Percentiles rank a stretch among this genome's conserved stretches.
phyloP scores from a whole-genome alignment of 2,888 invertebrate species.

The Leptarthrus brevirostris region DNA sequence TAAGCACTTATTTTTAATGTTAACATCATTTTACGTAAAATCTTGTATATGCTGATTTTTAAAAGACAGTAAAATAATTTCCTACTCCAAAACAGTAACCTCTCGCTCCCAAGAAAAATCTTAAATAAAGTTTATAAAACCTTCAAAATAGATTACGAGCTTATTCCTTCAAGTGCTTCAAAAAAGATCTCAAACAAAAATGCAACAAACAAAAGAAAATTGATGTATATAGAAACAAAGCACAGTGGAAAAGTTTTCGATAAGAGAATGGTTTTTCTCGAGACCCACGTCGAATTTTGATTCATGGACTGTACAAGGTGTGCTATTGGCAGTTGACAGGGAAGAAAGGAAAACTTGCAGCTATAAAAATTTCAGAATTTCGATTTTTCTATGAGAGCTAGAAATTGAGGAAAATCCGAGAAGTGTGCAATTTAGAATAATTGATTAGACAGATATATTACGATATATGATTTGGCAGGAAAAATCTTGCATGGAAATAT shows the following conservation, averaged over 20 bases:
- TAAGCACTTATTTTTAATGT: no score
- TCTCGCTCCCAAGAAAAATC: no score
- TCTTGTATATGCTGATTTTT: no score
- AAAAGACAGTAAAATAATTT: no score
- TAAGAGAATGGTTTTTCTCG: neutral
- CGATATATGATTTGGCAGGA: neutral
- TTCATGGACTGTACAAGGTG: slow-evolving; percentile 1
- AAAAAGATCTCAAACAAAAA: neutral
- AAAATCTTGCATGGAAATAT: neutral
- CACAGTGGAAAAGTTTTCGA: neutral
- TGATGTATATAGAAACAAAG: neutral
- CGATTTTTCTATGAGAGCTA: neutral
- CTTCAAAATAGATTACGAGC: no score
- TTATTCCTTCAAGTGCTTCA: no score
- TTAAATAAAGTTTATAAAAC: no score
- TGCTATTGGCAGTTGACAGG: slow-evolving; percentile 10
- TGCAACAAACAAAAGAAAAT: slow-evolving; percentile 4
- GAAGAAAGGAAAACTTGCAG: slow-evolving; percentile 5
- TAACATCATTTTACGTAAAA: no score
- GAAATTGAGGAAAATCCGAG: neutral
- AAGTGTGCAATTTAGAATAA: neutral
- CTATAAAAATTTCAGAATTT: slow-evolving; percentile 9
- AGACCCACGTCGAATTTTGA: slow-evolving; percentile 1
- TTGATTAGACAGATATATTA: slow-evolving; percentile 5
- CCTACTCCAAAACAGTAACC: no score